These are phyloP conservation scores for Scartelaos histophorus DNA, from an alignment of 2,113 vertebrate genomes.

Conservation along the genomic window DNA sequence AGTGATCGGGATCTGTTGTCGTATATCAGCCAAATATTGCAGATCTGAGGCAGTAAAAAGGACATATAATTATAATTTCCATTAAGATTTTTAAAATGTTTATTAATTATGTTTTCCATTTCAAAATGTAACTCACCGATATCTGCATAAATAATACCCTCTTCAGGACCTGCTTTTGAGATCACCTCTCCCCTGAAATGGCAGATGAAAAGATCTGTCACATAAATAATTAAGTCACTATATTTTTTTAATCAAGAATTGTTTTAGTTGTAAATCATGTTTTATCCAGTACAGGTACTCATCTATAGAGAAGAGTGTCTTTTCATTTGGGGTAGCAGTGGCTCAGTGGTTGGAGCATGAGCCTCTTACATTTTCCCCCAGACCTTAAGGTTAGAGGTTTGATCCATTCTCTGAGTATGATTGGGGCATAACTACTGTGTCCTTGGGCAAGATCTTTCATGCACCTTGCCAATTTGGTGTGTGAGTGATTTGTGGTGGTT, in stretches of 20 bases:
- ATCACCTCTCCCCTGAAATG: constrained; percentile 92
- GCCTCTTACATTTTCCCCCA: background rate
- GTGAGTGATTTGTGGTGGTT: no score
- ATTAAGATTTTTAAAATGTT: background rate
- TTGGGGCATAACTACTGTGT: background rate
- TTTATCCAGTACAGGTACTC: no score
- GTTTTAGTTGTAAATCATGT: no score
- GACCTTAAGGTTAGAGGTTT: background rate
- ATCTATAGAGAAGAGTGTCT: background rate
- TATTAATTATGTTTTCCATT: background rate
- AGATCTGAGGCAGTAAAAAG: constrained; percentile 79
- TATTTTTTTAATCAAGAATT: no score
- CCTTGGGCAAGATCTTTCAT: background rate
- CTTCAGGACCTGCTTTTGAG: constrained; percentile 85
- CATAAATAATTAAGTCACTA: no score
- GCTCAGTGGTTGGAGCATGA: background rate
- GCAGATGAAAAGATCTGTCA: constrained; percentile 9
- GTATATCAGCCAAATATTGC: constrained; percentile 87
- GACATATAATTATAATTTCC: background rate
- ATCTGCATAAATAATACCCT: constrained; percentile 86
- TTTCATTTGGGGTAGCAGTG: background rate
- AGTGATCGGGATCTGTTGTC: constrained; percentile 90
- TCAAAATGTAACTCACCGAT: constrained; percentile 82
- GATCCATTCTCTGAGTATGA: background rate
- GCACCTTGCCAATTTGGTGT: background rate